Percentiles rank a stretch among this genome's conserved stretches.
These are phyloP conservation scores for Microcebus griseorufus DNA, from an alignment of 2,113 vertebrate species.

Conservation along the genomic window DNA sequence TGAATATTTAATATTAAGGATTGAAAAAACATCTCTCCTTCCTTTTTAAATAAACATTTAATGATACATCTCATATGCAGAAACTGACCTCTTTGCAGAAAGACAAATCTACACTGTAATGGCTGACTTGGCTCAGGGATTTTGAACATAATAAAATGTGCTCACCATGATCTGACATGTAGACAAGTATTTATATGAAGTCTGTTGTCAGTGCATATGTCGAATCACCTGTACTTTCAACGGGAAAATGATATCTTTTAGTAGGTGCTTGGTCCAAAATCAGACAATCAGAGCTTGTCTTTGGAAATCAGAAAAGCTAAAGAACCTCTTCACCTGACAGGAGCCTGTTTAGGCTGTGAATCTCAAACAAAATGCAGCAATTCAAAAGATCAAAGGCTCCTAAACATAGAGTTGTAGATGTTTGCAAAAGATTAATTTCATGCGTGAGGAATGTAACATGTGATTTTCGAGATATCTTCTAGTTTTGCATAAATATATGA, in stretches of 20 bases:
- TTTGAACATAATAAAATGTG: background rate
- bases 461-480: background rate
- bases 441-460: background rate
- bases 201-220: constrained; percentile 16
- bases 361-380: constrained; percentile 7
- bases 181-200: constrained; percentile 38
- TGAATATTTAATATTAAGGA: background rate
- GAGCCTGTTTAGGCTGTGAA: background rate
- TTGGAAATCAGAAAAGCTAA: constrained; percentile 27
- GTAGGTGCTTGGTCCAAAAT: constrained; percentile 30
- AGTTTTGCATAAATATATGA: background rate
- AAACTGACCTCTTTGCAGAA: background rate
- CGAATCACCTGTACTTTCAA: background rate
- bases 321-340: background rate
- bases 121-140: background rate
- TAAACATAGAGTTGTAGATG: background rate
- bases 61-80: background rate
- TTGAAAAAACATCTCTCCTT: background rate
- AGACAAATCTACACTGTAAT: background rate
- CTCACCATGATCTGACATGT: constrained; percentile 19
- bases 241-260: constrained; percentile 50
- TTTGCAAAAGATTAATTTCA: background rate
- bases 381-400: background rate
- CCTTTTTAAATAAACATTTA: background rate
- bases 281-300: constrained; percentile 26